Base-by-base conservation (phyloP, 37 sponge, comb jelly and placozoan species). In the Beroe ovata region DNA sequence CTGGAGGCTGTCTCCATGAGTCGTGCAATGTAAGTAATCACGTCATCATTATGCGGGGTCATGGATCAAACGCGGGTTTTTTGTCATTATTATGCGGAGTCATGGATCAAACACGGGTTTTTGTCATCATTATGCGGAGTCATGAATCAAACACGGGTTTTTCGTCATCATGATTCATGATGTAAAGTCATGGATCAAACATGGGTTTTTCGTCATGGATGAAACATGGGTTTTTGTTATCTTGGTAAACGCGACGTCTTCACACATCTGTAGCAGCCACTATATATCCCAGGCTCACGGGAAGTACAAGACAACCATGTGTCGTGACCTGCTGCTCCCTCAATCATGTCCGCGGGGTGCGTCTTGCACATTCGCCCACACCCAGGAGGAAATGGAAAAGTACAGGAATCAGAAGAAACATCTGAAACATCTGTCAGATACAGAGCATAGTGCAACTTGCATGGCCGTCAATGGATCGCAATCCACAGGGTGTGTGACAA, bases 301-400 rank as follows among this genome's bases (percentile, higher is more conserved):
- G 59, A 88, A 91, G 0, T 94, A 92, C 89, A 94, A 94, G 88
- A 96, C 96, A 19, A 93, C 93, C 25, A 90, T 96, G 93, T 96
- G 96, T 91, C 92, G 93, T 0, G 91, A 93, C 40, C 60, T 96
- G 35, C 58, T 35, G 59, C 93, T 89, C 59, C 91, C 90, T 0
- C 94, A 91, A 0, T 89, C 91, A 0, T 96, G 96, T 88, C 93
- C 96, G 35, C 89, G 92, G 60, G 96, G 95, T 16, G 88, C 91
- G 38, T 64, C 91, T 23, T 96, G 96, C 40, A 93, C 96, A 36
- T 96, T 94, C 38, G 96, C 96, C 11, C 96, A 96, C 90, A 64
- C 95, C 2, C 90, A 92, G 62, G 94, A 93, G 19, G 95, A 96
- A 72, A 92, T 93, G 72, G 93, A 94, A 0, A 89, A 72, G 91